phyloP scores from a whole-genome alignment of 2,113 vertebrate genomes.

The Macrotus californicus region DNA sequence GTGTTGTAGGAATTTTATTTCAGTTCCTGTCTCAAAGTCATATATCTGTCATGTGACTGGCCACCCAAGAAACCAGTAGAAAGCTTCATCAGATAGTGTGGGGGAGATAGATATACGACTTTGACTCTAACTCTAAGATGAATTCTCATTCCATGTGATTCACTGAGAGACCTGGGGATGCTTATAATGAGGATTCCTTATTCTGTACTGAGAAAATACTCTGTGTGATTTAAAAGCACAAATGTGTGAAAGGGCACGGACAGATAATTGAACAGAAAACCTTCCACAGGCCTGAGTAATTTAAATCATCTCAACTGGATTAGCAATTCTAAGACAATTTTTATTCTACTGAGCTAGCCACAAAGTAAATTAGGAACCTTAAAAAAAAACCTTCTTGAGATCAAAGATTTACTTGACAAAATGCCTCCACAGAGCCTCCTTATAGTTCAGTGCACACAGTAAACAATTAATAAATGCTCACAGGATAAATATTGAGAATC shows the following conservation, averaged over 20 bases:
- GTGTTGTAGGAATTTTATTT: conserved; percentile 65
- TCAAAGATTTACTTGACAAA: not conserved
- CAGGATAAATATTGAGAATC: not conserved
- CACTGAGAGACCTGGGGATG: not conserved
- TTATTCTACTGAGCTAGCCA: not conserved
- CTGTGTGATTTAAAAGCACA: conserved; percentile 17
- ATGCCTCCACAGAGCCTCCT: not conserved
- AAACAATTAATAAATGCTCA: not conserved
- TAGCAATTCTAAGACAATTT: conserved; percentile 19
- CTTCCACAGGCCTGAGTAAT: not conserved
- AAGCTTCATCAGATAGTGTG: conserved; percentile 24
- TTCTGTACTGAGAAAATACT: conserved; percentile 9
- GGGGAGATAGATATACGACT: conserved; percentile 9
- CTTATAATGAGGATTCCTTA: not conserved
- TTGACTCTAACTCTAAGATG: not conserved
- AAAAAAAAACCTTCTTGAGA: not conserved
- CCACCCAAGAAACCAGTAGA: conserved; percentile 52
- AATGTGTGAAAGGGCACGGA: not conserved
- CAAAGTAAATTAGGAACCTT: conserved; percentile 13
- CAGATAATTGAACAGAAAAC: conserved; percentile 13
- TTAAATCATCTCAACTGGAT: conserved; percentile 28
- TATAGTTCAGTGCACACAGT: not conserved
- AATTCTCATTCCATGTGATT: conserved; percentile 10
- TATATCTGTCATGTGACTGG: conserved; percentile 54
- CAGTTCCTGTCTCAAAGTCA: conserved; percentile 57